Evolutionary conservation across 1,140 invertebrate species (phyloP).

Genomic region (Drosophila watanabei): DNA sequence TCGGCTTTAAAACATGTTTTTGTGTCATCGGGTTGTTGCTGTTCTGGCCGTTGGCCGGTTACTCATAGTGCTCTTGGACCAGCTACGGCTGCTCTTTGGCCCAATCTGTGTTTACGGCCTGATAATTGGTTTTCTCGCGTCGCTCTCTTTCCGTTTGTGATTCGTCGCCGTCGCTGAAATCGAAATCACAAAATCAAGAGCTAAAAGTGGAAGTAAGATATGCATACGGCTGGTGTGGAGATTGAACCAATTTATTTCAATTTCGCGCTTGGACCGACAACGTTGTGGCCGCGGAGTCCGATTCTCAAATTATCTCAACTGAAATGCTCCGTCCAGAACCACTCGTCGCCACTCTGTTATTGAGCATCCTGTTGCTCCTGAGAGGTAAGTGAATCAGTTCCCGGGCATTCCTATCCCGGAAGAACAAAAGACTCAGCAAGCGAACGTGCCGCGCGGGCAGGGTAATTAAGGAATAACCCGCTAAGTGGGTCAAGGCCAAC

Average conservation of each 20-base stretch:
- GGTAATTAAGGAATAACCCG: slow-evolving; percentile 48
- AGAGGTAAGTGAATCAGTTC: slow-evolving; percentile 48
- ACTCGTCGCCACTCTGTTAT: slow-evolving; percentile 19
- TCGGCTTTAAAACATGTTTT: slow-evolving; percentile 29
- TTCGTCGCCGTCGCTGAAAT: slow-evolving; percentile 68
- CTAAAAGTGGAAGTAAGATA: slow-evolving; percentile 76
- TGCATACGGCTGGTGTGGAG: slow-evolving; percentile 55
- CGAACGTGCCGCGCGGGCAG: slow-evolving; percentile 38
- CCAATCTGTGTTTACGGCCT: slow-evolving; percentile 57
- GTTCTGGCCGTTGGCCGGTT: slow-evolving; percentile 21
- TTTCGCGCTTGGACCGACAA: slow-evolving; percentile 65
- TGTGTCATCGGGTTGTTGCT: slow-evolving; percentile 10
- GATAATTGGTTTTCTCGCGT: slow-evolving; percentile 66
- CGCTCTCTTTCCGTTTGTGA: slow-evolving; percentile 64
- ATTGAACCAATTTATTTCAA: slow-evolving; percentile 82
- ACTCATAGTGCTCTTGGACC: slow-evolving; percentile 25
- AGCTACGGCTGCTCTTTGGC: slow-evolving; percentile 35
- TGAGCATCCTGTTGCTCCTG: slow-evolving; percentile 32
- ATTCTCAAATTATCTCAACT: slow-evolving; percentile 7
- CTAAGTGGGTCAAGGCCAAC: slow-evolving; percentile 71
- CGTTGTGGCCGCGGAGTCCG: slow-evolving; percentile 53
- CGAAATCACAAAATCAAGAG: slow-evolving; percentile 66
- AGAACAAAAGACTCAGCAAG: slow-evolving; percentile 71
- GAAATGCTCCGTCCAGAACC: slow-evolving; percentile 27
- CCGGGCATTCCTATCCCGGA: not conserved